Conservation (phyloP, 2,888 invertebrate species). For the Salticus scenicus region DNA sequence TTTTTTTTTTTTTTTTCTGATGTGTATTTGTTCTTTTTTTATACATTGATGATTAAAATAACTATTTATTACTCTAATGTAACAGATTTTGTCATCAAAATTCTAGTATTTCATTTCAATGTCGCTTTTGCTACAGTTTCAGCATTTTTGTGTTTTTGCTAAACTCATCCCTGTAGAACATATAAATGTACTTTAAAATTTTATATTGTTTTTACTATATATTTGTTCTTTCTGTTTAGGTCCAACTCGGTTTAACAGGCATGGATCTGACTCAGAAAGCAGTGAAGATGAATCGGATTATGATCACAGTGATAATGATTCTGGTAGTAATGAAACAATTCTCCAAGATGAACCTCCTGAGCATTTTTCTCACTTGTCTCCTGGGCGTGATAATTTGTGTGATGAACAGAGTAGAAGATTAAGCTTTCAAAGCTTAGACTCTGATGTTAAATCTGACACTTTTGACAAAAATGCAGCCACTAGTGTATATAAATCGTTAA, state of each 20-base stretch:
- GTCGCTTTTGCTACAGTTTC: no score
- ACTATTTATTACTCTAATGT: no score
- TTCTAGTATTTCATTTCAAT: no score
- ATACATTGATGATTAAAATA: no score
- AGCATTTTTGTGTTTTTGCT: no score
- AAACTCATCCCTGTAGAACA: no score
- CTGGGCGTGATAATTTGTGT: slow-evolving; percentile 1
- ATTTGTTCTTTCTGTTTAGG: slow-evolving; percentile 35
- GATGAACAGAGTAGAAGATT: slow-evolving; percentile 19
- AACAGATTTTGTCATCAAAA: no score
- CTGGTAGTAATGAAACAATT: slow-evolving; percentile 56
- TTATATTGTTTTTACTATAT: no score
- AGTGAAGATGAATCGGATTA: slow-evolving; percentile 26
- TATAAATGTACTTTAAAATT: no score
- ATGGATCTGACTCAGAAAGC: slow-evolving; percentile 41
- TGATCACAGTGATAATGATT: slow-evolving; percentile 48
- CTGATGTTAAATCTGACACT: not conserved
- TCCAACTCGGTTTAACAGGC: slow-evolving; percentile 50
- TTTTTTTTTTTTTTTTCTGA: no score
- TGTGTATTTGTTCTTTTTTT: no score
- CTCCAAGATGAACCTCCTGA: slow-evolving; percentile 50
- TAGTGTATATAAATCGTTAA: slow-evolving; percentile 15
- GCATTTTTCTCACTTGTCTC: not conserved
- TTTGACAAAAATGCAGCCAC: not conserved
- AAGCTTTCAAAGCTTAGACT: slow-evolving; percentile 34